Conservation (phyloP, 35 echinoderm and acorn worm species). For the Amphiura filiformis region DNA sequence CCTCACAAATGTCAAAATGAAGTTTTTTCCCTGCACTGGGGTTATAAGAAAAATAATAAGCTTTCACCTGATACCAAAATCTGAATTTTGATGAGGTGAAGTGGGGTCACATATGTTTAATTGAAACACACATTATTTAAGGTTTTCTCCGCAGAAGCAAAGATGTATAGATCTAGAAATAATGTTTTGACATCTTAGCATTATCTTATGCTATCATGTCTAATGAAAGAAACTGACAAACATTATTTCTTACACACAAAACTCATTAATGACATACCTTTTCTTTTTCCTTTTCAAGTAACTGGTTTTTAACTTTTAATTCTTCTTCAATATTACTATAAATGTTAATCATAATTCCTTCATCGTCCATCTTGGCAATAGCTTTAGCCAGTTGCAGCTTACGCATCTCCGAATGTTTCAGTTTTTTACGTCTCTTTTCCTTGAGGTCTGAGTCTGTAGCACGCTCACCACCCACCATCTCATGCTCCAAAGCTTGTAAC, state of each 20-base stretch:
- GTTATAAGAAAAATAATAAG: too few species aligned
- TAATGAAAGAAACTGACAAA: too few species aligned
- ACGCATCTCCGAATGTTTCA: slow-evolving; percentile 95
- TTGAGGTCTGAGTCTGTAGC: slow-evolving; percentile 81
- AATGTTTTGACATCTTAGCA: too few species aligned
- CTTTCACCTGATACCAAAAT: too few species aligned
- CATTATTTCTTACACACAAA: neutral
- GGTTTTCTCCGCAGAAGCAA: too few species aligned
- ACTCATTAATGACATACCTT: slow-evolving; percentile 52
- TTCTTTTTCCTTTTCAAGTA: slow-evolving; percentile 83
- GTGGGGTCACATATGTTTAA: too few species aligned
- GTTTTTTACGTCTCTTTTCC: slow-evolving; percentile 89
- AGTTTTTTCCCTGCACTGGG: too few species aligned
- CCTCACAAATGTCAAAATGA: too few species aligned
- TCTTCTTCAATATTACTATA: slow-evolving; percentile 98
- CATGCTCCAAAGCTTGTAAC: slow-evolving; percentile 85
- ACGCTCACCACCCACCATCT: slow-evolving; percentile 87
- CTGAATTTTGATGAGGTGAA: too few species aligned
- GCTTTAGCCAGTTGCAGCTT: slow-evolving; percentile 95
- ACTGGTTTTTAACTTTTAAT: slow-evolving; percentile 88
- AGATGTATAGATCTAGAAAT: too few species aligned
- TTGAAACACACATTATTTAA: too few species aligned
- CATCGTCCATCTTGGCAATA: slow-evolving; percentile 99
- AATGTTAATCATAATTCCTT: slow-evolving; percentile 99
- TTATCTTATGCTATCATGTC: too few species aligned